A percentile compares a stretch with the other conserved stretches of the same genome.
These are phyloP conservation scores for Drosophila merina DNA, from an alignment of 2,888 invertebrate species.

Conservation along the genomic window DNA sequence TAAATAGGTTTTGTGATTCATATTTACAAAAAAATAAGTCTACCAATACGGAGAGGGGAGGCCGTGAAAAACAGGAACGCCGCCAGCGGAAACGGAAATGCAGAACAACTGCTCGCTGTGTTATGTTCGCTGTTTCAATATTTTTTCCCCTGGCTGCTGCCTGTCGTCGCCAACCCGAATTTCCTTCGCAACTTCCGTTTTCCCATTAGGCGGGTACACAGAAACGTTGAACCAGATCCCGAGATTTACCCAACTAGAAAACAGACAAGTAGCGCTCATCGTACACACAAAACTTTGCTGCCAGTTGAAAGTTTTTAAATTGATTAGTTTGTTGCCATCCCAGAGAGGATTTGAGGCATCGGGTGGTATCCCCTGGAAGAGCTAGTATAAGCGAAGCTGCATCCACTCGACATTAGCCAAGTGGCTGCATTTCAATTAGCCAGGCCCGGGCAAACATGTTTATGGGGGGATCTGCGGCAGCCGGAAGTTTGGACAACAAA, in stretches of 20 bases:
- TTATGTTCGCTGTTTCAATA: constrained; percentile 46
- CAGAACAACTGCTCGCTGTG: constrained; percentile 65
- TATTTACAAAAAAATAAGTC: not conserved
- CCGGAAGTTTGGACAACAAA: constrained; percentile 12
- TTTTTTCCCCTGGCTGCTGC: constrained; percentile 34
- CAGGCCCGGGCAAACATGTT: constrained; percentile 34
- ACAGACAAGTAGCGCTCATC: constrained; percentile 51
- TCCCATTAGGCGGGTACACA: constrained; percentile 66
- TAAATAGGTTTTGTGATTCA: constrained; percentile 1
- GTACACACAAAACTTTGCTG: constrained; percentile 54
- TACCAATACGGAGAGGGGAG: not conserved
- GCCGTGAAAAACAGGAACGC: constrained; percentile 26
- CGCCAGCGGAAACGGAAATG: constrained; percentile 73
- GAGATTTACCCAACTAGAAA: constrained; percentile 63
- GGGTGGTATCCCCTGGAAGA: constrained; percentile 5
- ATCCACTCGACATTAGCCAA: constrained; percentile 40
- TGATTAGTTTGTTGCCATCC: constrained; percentile 62
- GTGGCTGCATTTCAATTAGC: constrained; percentile 71
- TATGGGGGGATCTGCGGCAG: constrained; percentile 7
- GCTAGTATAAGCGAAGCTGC: constrained; percentile 5
- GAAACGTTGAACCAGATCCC: constrained; percentile 57
- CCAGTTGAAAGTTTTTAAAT: constrained; percentile 66
- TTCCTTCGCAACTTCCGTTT: constrained; percentile 57
- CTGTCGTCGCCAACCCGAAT: constrained; percentile 46
- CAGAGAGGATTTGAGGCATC: constrained; percentile 10